Conservation (phyloP, 2,113 vertebrate species). For the Myrmecophaga tridactyla region DNA sequence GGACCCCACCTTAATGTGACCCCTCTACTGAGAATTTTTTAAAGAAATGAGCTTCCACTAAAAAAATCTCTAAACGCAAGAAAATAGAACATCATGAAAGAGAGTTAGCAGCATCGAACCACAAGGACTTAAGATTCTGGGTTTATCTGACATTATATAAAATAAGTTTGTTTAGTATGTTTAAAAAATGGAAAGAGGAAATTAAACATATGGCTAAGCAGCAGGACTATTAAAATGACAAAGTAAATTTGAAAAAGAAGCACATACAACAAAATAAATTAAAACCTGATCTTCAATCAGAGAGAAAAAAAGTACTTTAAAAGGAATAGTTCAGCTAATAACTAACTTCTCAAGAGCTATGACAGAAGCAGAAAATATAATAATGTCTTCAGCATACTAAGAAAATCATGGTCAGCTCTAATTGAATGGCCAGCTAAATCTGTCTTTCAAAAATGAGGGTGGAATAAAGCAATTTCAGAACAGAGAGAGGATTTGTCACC, state of each 20-base stretch:
- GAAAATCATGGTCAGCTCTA: neutral
- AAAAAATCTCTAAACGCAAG: neutral
- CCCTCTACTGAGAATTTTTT: neutral
- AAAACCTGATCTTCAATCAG: neutral
- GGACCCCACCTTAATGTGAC: neutral
- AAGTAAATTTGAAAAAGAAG: conserved; percentile 16
- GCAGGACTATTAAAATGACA: neutral
- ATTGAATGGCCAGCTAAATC: neutral
- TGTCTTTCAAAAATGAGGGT: neutral
- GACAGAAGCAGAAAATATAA: neutral
- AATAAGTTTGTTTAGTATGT: neutral
- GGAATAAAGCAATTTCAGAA: neutral
- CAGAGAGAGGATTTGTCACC: neutral
- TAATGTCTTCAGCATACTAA: neutral
- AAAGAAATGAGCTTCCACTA: neutral
- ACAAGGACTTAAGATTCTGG: neutral
- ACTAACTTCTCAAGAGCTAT: neutral
- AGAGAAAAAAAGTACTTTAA: neutral
- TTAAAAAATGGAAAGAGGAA: neutral
- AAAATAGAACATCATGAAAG: neutral
- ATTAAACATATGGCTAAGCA: neutral
- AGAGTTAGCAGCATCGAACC: neutral
- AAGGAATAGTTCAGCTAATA: neutral
- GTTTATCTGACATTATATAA: neutral
- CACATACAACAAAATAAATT: neutral